Percentiles rank a stretch among this genome's conserved stretches.
Conservation (phyloP, 2,797 vertebrate genomes). For the Loris lydekkerianus region DNA sequence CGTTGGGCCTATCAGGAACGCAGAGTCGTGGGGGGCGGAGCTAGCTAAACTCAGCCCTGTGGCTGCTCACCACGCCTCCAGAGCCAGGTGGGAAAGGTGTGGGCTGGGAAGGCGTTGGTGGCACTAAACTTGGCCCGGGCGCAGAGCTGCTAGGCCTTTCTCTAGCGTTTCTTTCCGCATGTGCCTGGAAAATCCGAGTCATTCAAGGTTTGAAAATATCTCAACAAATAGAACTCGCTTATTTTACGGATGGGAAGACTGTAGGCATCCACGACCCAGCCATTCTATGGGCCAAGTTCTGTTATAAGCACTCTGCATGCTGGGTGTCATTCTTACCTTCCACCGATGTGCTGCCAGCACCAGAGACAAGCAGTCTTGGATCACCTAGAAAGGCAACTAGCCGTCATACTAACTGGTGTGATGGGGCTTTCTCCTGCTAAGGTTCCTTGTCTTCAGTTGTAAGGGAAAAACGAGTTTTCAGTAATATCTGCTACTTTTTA, state of each 20-base stretch:
- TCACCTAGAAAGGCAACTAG: not conserved
- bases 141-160: not conserved
- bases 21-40: not conserved
- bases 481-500: not conserved
- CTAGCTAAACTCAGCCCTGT: not conserved
- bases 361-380: not conserved
- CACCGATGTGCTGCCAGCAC: no score
- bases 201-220: not conserved
- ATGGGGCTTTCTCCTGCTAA: not conserved
- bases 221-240: not conserved
- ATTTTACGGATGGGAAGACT: not conserved
- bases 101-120: accelerated
- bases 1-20: constrained; percentile 62
- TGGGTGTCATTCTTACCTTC: not conserved
- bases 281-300: not conserved
- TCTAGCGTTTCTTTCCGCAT: not conserved
- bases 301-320: not conserved
- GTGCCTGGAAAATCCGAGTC: not conserved
- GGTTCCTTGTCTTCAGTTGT: not conserved
- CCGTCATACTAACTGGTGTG: not conserved
- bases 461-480: not conserved
- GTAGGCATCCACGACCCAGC: not conserved
- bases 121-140: accelerated
- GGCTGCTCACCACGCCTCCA: accelerated
- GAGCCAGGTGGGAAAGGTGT: accelerated